Percentiles rank a stretch among this genome's conserved stretches.
These are phyloP conservation scores for Neomorphus geoffroyi DNA, from an alignment of 2,797 vertebrate genomes.

Conservation along the genomic window DNA sequence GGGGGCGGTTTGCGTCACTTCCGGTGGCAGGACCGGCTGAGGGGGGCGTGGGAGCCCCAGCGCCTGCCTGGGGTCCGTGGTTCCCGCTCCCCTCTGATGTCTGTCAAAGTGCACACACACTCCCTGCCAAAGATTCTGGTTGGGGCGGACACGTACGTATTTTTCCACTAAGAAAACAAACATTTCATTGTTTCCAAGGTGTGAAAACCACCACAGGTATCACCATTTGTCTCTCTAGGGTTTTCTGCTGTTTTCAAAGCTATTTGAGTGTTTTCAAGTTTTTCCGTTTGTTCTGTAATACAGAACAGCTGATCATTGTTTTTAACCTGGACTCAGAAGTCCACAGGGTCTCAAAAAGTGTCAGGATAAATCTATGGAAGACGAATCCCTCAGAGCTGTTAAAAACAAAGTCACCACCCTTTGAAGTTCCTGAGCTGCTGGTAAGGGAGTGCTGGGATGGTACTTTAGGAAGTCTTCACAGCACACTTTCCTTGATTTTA, in stretches of 20 bases:
- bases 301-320: not conserved
- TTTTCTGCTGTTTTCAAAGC: not conserved
- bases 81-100: too few species aligned
- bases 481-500: not conserved
- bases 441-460: not conserved
- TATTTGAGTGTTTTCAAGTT: not conserved
- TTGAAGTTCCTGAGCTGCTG: not conserved
- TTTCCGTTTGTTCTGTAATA: not conserved
- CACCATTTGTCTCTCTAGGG: conserved; percentile 2
- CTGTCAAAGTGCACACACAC: too few species aligned
- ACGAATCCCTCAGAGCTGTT: not conserved
- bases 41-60: too few species aligned
- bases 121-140: too few species aligned
- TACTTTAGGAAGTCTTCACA: not conserved
- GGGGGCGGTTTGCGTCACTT: too few species aligned
- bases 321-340: not conserved
- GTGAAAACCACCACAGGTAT: not conserved
- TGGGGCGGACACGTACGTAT: not conserved
- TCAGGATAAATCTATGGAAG: not conserved
- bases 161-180: conserved; percentile 25
- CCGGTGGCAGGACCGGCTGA: too few species aligned
- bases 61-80: too few species aligned
- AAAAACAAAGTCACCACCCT: not conserved
- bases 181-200: conserved; percentile 40
- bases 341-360: not conserved